Evolutionary conservation across 2,797 vertebrate genomes (phyloP).

Genomic region (Siniperca obscura): DNA sequence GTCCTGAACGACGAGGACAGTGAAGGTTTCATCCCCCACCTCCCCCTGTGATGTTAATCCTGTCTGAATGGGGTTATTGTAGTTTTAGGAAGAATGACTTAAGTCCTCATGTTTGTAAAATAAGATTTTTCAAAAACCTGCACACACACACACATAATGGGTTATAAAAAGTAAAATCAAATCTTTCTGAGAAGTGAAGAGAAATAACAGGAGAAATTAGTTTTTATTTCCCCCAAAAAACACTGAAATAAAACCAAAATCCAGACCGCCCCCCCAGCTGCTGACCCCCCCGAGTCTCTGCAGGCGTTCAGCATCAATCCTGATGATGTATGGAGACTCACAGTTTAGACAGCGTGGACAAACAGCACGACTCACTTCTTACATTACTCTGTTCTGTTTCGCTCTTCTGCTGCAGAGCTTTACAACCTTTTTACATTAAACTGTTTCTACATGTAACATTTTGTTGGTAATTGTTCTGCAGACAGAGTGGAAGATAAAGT

Average conservation of each 20-base stretch:
- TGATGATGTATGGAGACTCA: slow-evolving; percentile 74
- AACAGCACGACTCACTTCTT: slow-evolving; percentile 11
- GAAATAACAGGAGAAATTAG: neutral
- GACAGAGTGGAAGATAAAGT: too few species aligned
- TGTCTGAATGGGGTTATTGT: too few species aligned
- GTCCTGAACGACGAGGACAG: too few species aligned
- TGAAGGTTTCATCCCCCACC: too few species aligned
- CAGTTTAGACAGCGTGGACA: slow-evolving; percentile 47
- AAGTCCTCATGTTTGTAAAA: neutral
- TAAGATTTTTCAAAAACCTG: neutral
- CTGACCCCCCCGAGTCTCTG: neutral
- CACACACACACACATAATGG: neutral
- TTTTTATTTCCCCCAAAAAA: slow-evolving; percentile 2
- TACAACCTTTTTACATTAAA: too few species aligned
- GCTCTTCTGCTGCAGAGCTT: slow-evolving; percentile 1
- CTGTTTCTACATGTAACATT: too few species aligned
- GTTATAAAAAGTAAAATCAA: neutral
- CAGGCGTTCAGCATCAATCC: slow-evolving; percentile 62
- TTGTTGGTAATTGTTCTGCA: too few species aligned
- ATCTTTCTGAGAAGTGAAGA: neutral
- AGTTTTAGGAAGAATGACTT: too few species aligned
- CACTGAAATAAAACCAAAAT: slow-evolving; percentile 7
- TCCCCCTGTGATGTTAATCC: too few species aligned
- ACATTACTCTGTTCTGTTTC: neutral
- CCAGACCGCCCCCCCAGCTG: neutral